Evolutionary conservation across 2,888 invertebrate species (phyloP), one percentile per base, ranked within the genome.

Genomic region (Pelosia muscerda): DNA sequence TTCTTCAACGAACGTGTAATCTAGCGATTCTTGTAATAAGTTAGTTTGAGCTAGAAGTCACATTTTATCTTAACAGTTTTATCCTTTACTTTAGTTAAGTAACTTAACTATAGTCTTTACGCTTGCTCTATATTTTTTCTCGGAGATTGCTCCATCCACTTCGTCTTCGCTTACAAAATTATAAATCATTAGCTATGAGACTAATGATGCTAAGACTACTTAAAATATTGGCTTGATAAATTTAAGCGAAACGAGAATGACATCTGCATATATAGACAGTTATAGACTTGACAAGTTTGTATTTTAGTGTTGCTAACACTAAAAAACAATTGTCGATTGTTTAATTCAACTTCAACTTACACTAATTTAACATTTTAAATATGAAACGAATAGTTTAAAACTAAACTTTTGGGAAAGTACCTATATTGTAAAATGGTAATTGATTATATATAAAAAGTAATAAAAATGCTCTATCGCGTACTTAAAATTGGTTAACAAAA

Each of bases 1-100:
- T 38, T 26, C 6, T 28, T 58, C 49, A 22, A 53, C 5, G 13
- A 10, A 34, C 25, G 3, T 62, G 15, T 60, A 25, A 38, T 25
- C 25, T 54, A 65, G 13, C 49, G 42, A 56, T 66, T 55, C 63
- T 62, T 69, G 19, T 54, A 58, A 59, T 63, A 65, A 65, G 67
- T 71, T 78, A 75, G 75, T 73, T 59, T 61, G 66, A 68, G 75
- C 73, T 78, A 77, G 78, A 55, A 49, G 49, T 62, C 66, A 66
- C 66, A 69, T 60, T 64, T 49, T 42, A 65, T 63, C 42, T 31
- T 55, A 58, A 63, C 53, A 69, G 56, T 68, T 68, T 63, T 63
- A 54, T 62, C 13, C 22, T 58, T 59, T 67, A 66, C 15, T 4
- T 38, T 31, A 31, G 1, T 31, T 31, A n/a, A n/a, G n/a, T n/a